These are phyloP conservation scores for Drosophila macrospina DNA, from an alignment of 2,888 invertebrate species.

Conservation along the genomic window DNA sequence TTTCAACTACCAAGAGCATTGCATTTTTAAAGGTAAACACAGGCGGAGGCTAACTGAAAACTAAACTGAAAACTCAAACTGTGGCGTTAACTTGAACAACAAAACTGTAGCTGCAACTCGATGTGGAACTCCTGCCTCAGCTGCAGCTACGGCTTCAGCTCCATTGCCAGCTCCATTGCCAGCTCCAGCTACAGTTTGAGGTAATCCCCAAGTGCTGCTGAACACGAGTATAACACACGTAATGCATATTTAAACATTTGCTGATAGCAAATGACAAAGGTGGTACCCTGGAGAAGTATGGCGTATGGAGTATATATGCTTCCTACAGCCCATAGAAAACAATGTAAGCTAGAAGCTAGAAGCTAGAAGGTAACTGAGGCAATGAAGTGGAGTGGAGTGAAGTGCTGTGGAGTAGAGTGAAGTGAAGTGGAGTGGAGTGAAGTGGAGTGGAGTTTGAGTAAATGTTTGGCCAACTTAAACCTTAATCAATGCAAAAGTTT, in stretches of 20 bases:
- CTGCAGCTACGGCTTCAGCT: constrained; percentile 26
- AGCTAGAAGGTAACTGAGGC: constrained; percentile 12
- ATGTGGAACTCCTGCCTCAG: constrained; percentile 10
- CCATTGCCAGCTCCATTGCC: not conserved
- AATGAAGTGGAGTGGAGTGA: constrained; percentile 3
- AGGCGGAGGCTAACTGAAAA: constrained; percentile 23
- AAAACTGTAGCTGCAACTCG: constrained; percentile 18
- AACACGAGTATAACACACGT: constrained; percentile 80
- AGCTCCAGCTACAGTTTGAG: constrained; percentile 13
- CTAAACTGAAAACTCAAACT: constrained; percentile 14
- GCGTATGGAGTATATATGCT: constrained; percentile 6
- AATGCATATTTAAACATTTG: constrained; percentile 82
- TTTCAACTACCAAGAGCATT: constrained; percentile 36
- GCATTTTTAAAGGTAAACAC: constrained; percentile 64
- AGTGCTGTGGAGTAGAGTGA: not conserved
- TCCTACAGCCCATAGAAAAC: constrained; percentile 11
- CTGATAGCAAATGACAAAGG: constrained; percentile 82
- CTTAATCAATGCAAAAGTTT: constrained; percentile 84
- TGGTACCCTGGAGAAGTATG: constrained; percentile 32
- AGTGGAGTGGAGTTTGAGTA: constrained; percentile 54
- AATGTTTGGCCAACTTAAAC: constrained; percentile 80
- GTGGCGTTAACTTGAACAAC: constrained; percentile 32
- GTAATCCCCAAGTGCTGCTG: constrained; percentile 81
- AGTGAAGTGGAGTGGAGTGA: not conserved
- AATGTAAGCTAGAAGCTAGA: constrained; percentile 13